A percentile compares a stretch with the other conserved stretches of the same genome.
These are phyloP conservation scores for Arrhopalites spinosus DNA, from an alignment of 2,888 invertebrate species.

Conservation along the genomic window DNA sequence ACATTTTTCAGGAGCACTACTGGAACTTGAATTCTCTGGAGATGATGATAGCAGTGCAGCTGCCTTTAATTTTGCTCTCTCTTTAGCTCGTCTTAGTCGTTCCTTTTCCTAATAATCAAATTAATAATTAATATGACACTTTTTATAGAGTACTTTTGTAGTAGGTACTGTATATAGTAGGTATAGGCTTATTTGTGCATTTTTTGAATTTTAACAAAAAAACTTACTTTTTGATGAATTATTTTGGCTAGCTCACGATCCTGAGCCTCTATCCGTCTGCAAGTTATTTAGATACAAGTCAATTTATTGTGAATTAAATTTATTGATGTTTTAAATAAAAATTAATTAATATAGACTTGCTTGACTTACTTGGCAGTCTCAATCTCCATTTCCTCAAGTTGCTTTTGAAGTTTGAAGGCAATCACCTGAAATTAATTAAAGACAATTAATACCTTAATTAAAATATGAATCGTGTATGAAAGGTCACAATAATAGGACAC, in stretches of 20 bases:
- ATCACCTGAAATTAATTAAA: slow-evolving; percentile 65
- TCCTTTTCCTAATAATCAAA: slow-evolving; percentile 66
- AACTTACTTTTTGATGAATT: slow-evolving; percentile 68
- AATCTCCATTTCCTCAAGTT: slow-evolving; percentile 64
- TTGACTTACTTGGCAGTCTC: slow-evolving; percentile 59
- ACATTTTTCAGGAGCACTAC: not conserved
- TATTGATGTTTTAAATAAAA: too few relatives aligned
- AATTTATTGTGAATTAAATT: too few relatives aligned
- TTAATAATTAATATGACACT: not conserved
- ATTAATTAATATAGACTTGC: too few relatives aligned
- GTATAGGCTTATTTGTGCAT: not conserved
- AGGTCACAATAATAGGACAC: not conserved
- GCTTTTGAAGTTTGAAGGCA: slow-evolving; percentile 75
- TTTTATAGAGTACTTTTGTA: not conserved
- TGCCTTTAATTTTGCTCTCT: slow-evolving; percentile 70
- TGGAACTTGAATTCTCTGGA: not conserved
- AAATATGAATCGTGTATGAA: not conserved
- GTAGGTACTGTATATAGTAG: not conserved
- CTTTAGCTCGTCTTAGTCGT: slow-evolving; percentile 71
- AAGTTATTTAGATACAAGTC: slow-evolving; percentile 63
- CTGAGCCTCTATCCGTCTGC: slow-evolving; percentile 73
- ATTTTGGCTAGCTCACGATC: slow-evolving; percentile 77
- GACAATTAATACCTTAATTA: not conserved
- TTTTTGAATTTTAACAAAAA: not conserved
- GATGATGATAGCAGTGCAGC: slow-evolving; percentile 58